Base-by-base conservation (phyloP, 2,888 invertebrate genomes). In the Pachliopta kotzebuea region DNA sequence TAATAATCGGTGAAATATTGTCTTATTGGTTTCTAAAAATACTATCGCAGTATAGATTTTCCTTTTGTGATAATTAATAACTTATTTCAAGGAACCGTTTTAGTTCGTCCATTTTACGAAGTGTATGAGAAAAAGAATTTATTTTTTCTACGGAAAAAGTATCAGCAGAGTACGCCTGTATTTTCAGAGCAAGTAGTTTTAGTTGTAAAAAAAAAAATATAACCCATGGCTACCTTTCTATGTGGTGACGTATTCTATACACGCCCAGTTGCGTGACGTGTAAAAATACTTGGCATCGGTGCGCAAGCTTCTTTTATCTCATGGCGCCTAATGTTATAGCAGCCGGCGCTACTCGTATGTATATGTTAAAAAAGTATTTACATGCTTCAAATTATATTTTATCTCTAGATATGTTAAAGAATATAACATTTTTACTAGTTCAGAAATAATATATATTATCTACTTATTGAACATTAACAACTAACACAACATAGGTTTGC, bases 211-310 rank as follows among this genome's bases (percentile, higher is more conserved):
- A n/a, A 42, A 18, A 45, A 45, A 45, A 37, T 2, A 6, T 14
- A 62, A 52, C 14, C 31, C 68, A 64, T 69, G 65, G 67, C 70
- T 71, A 73, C 71, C 68, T 72, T 70, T 73, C 72, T 72, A 72
- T 56, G 68, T 70, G 59, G 65, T 83, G 80, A 83, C 80, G 81
- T 75, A 69, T 71, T 66, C 67, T 79, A 75, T 71, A 75, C 77
- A 80, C 78, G 78, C 78, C 79, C 78, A 81, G 74, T 76, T 75
- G 77, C 75, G 76, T 76, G 75, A 70, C 68, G 67, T 71, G 76
- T 73, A 71, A 82, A 84, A 84, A 87, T 85, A 81, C 80, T 90
- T 90, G 90, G 89, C 90, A 89, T 68, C 73, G 71, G 67, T 67
- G 68, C 76, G 72, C 74, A 42, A 70, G 71, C 77, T 80, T 76